Evolutionary conservation across 37 sponge, comb jelly and placozoan genomes (phyloP).

Genomic region (Hexactinellida sp.): DNA sequence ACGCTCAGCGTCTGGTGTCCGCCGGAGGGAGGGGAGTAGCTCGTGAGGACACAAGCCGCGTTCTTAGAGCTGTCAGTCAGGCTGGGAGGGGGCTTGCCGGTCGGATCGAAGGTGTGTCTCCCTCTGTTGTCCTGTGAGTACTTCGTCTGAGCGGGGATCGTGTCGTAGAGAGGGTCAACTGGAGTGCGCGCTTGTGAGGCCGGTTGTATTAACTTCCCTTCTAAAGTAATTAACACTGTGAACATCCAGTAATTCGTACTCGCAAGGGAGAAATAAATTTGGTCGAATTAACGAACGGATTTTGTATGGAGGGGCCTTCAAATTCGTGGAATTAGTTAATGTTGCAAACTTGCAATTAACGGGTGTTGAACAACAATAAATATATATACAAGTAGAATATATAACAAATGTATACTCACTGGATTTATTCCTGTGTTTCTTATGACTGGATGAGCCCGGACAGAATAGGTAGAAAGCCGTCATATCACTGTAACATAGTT

Average conservation of each 20-base stretch:
- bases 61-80: neutral
- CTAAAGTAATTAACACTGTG: too few relatives aligned
- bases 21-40: neutral
- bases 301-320: too few relatives aligned
- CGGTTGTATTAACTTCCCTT: neutral
- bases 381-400: too few relatives aligned
- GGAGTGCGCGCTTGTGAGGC: neutral
- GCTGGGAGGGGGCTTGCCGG: neutral
- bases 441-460: neutral
- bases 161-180: constrained; percentile 12
- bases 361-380: too few relatives aligned
- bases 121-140: neutral
- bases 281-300: too few relatives aligned
- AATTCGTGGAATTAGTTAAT: too few relatives aligned
- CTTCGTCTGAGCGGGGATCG: neutral
- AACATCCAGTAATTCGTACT: too few relatives aligned
- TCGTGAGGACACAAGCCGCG: neutral
- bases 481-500: neutral
- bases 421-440: neutral
- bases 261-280: too few relatives aligned
- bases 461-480: neutral
- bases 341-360: too few relatives aligned
- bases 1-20: neutral
- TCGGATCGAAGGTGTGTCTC: neutral
- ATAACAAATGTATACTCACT: too few relatives aligned